Percentiles rank a stretch among this genome's conserved stretches.
phyloP scores from a whole-genome alignment of 2,797 vertebrate species.

The Pachyuromys duprasi region DNA sequence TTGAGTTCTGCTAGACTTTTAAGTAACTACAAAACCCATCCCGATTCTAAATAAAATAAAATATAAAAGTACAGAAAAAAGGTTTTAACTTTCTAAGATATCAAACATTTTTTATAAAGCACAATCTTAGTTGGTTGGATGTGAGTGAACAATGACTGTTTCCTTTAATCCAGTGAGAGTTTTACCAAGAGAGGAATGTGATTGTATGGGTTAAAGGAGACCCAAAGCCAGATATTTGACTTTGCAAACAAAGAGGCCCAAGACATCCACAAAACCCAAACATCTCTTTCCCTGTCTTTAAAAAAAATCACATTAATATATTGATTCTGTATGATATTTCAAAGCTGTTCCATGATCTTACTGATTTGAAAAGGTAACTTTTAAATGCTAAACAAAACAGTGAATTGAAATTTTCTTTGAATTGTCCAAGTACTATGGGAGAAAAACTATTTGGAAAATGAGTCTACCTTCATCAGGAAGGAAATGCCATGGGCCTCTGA shows the following conservation, averaged over 20 bases:
- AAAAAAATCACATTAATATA: conserved; percentile 18
- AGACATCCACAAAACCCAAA: conserved; percentile 49
- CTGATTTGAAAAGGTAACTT: conserved; percentile 58
- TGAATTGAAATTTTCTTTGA: conserved; percentile 50
- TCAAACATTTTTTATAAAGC: conserved; percentile 44
- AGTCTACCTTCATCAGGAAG: conserved; percentile 68
- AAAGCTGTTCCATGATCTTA: conserved; percentile 43
- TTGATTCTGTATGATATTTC: conserved; percentile 54
- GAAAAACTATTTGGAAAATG: conserved; percentile 62
- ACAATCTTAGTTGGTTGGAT: neutral
- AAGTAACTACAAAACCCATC: neutral
- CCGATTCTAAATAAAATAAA: conserved; percentile 29
- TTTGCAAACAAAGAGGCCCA: conserved; percentile 34
- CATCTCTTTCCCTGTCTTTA: neutral
- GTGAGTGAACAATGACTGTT: neutral
- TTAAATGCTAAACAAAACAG: conserved; percentile 51
- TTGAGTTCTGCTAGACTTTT: neutral
- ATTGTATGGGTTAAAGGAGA: neutral
- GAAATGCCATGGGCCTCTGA: conserved; percentile 78
- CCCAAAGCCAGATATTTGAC: neutral
- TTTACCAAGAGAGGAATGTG: neutral
- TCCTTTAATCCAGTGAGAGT: neutral
- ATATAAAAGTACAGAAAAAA: conserved; percentile 36
- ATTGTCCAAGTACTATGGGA: neutral
- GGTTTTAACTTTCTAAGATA: conserved; percentile 5